Evolutionary conservation across 2,113 vertebrate species (phyloP).

Genomic region (Brachypteracias leptosomus): DNA sequence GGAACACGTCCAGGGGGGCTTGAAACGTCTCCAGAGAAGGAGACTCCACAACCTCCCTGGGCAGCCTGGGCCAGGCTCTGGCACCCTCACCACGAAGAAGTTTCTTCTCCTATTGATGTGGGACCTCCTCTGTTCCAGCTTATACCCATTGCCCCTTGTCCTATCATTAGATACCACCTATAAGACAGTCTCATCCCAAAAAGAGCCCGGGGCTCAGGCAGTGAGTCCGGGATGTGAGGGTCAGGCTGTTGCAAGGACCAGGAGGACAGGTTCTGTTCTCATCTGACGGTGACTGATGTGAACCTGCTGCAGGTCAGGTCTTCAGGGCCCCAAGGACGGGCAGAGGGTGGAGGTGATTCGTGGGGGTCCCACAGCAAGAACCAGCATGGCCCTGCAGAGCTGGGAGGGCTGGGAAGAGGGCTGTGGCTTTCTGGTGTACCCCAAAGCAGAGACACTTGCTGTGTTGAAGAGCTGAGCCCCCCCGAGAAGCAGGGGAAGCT

Average conservation of each 20-base stretch:
- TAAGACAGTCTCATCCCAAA: no score
- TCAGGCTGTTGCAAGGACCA: rapidly evolving
- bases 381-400: not conserved
- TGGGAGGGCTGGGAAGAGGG: not conserved
- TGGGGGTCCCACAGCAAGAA: rapidly evolving
- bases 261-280: rapidly evolving
- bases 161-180: no score
- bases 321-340: not conserved
- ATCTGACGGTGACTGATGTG: rapidly evolving
- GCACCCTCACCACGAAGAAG: no score
- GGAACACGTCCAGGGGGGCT: no score
- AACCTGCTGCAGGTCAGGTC: not conserved
- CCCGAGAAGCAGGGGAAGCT: not conserved
- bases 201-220: no score
- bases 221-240: rapidly evolving
- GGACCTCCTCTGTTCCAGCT: no score
- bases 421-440: rapidly evolving
- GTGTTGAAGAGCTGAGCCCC: rapidly evolving
- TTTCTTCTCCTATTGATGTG: no score
- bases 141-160: no score
- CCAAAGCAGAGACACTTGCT: rapidly evolving
- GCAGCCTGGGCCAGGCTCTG: no score
- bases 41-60: no score
- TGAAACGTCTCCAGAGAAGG: no score
- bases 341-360: rapidly evolving